Conservation (phyloP, 2,113 vertebrate genomes). For the Acanthochromis polyacanthus region DNA sequence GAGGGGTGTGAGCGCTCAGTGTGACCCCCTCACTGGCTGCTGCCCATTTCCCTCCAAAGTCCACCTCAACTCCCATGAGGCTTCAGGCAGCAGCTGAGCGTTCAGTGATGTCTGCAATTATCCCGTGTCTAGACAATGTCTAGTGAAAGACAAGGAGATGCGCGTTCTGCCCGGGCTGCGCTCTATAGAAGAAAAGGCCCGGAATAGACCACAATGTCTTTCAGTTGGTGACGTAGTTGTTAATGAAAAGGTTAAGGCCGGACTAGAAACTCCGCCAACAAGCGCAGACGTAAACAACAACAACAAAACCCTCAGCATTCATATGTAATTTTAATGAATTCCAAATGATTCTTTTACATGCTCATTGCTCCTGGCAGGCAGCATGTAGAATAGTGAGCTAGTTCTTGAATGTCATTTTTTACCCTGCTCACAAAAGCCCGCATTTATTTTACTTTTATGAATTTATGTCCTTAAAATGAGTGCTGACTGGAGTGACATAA, state of each 20-base stretch:
- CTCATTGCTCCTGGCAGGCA: not conserved
- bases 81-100: slow-evolving; percentile 90
- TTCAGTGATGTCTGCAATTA: slow-evolving; percentile 94
- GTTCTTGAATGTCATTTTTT: not conserved
- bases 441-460: not conserved
- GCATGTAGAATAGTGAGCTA: not conserved
- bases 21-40: slow-evolving; percentile 60
- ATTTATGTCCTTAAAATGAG: not conserved
- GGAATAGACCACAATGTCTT: slow-evolving; percentile 41
- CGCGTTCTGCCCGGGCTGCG: slow-evolving; percentile 51
- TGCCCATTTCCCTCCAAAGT: slow-evolving; percentile 86
- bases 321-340: slow-evolving; percentile 7
- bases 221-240: slow-evolving; percentile 53
- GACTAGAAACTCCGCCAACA: slow-evolving; percentile 33
- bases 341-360: not conserved
- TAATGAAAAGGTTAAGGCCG: slow-evolving; percentile 56
- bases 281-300: not conserved
- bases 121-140: slow-evolving; percentile 95
- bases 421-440: not conserved
- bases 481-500: not conserved
- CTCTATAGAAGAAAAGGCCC: slow-evolving; percentile 61
- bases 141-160: slow-evolving; percentile 87
- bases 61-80: slow-evolving; percentile 88
- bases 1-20: slow-evolving; percentile 12
- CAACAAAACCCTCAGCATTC: not conserved